Conservation (phyloP, 2,113 vertebrate genomes). For the Carassius carassius region DNA sequence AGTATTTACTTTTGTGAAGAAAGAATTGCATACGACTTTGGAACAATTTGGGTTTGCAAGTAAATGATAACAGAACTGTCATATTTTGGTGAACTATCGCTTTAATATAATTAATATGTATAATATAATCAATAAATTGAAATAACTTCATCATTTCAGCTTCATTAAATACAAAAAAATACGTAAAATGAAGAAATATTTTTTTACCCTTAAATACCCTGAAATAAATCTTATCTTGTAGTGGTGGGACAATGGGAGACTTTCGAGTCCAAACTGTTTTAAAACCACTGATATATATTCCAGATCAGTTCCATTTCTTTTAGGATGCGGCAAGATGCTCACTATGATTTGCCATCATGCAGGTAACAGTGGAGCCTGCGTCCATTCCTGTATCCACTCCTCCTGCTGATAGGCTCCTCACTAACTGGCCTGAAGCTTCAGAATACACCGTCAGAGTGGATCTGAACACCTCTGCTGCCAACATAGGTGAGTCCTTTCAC, state of each 20-base stretch:
- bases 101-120: too few relatives aligned
- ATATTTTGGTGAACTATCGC: too few relatives aligned
- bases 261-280: not conserved
- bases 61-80: too few relatives aligned
- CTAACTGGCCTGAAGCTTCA: constrained; percentile 36
- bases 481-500: constrained; percentile 21
- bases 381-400: not conserved
- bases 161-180: too few relatives aligned
- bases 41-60: too few relatives aligned
- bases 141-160: too few relatives aligned
- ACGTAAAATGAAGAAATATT: too few relatives aligned
- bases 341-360: not conserved
- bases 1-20: too few relatives aligned
- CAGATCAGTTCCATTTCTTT: not conserved
- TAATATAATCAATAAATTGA: too few relatives aligned
- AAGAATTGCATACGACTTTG: too few relatives aligned
- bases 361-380: constrained; percentile 36
- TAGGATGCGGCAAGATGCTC: not conserved
- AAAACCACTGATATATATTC: not conserved
- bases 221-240: not conserved
- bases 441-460: constrained; percentile 36
- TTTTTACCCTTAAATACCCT: too few relatives aligned
- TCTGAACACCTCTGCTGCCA: constrained; percentile 35
- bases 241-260: not conserved
- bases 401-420: constrained; percentile 32